Base-by-base conservation (phyloP, 1,140 invertebrate genomes). In the Chrysoperla carnea region DNA sequence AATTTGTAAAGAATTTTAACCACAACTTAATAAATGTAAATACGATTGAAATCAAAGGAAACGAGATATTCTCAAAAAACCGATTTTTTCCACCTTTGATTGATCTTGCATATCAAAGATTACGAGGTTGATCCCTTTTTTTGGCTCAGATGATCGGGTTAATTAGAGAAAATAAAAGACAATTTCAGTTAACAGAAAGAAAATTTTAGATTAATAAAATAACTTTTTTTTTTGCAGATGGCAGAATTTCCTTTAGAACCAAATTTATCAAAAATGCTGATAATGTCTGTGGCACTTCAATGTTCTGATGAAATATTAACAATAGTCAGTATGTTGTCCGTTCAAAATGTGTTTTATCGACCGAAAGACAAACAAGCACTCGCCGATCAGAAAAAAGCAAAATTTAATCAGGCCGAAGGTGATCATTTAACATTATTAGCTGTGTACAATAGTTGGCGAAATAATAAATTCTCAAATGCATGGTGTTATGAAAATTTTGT, bases 401-500 rank as follows among this genome's bases (percentile, higher is more conserved):
- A 98, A 64, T 99, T 99, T 56, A 97, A 99, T 67, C 95, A 99
- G 62, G 68, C 88, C 0, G 95, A 99, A 65, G 96, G 96, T 1
- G 96, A 99, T 63, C 96, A 99, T 68, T 67, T 99, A 6, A 99
- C 95, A 0, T 62, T 99, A 8, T 61, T 99, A n/a, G 89, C 94
- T 0, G 94, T 99, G 4, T 99, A 97, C 59, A 99, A 99, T 58
- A 94, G 93, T 15, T 99, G 96, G 96, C 91, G 91, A 56, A 97
- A 97, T 56, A 97, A 98, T 61, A 96, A 98, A 59, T 98, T 97
- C 63, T 94, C 89, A 1, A 95, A 92, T 60, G 89, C 92, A 0
- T 99, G 95, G 96, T 99, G 95, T 62, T 97, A 95, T 58, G 95
- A 99, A 60, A 99, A 99, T 66, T 99, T 99, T 66, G 90, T 99